phyloP scores from a whole-genome alignment of 2,888 invertebrate genomes.

The Toxonevra muliebris region DNA sequence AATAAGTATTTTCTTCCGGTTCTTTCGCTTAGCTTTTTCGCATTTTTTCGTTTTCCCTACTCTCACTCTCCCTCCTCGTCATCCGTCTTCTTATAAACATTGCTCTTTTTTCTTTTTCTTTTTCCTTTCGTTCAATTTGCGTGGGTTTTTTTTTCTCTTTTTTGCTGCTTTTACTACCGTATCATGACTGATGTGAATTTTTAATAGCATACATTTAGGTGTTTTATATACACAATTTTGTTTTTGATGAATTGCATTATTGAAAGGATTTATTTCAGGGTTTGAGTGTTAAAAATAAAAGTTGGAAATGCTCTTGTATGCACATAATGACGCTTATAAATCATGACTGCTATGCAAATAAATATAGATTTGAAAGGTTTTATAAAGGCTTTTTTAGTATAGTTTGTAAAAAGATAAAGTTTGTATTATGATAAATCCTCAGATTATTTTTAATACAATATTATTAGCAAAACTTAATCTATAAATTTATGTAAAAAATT shows the following conservation, averaged over 20 bases:
- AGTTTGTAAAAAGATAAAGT: too few relatives aligned
- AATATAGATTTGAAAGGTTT: too few relatives aligned
- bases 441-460: too few relatives aligned
- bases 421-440: too few relatives aligned
- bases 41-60: not conserved
- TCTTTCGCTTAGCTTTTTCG: not conserved
- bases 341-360: too few relatives aligned
- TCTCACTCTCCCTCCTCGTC: not conserved
- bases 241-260: slow-evolving; percentile 36
- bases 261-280: slow-evolving; percentile 22
- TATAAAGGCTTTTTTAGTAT: too few relatives aligned
- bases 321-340: too few relatives aligned
- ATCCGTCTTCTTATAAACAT: too few relatives aligned
- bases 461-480: too few relatives aligned
- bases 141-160: not conserved
- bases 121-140: slow-evolving; percentile 6
- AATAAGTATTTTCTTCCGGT: slow-evolving; percentile 6
- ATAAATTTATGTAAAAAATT: too few relatives aligned
- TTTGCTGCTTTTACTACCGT: slow-evolving; percentile 5
- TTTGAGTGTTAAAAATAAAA: slow-evolving; percentile 9
- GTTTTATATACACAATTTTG: slow-evolving; percentile 8
- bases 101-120: not conserved
- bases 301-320: not conserved
- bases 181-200: slow-evolving; percentile 31
- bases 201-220: slow-evolving; percentile 28